phyloP scores from a whole-genome alignment of 2,797 vertebrate species.

The Gambusia yucatana region DNA sequence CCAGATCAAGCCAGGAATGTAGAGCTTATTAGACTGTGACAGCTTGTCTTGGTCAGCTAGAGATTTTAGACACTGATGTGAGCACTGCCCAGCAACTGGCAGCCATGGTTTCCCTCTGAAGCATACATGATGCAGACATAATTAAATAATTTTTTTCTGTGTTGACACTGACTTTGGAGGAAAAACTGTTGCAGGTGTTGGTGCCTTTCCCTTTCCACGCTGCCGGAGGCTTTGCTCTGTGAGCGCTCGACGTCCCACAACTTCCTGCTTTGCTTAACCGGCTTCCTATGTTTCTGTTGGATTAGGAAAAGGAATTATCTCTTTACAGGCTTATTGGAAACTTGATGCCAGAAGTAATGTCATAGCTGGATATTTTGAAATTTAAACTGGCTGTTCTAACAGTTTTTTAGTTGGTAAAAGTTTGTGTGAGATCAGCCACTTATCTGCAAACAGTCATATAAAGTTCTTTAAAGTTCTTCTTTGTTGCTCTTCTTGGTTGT shows the following conservation, averaged over 20 bases:
- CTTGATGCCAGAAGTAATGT: slow-evolving; percentile 34
- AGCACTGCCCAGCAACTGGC: slow-evolving; percentile 65
- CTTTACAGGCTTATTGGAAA: slow-evolving; percentile 47
- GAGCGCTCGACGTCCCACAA: slow-evolving; percentile 37
- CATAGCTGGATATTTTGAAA: slow-evolving; percentile 11
- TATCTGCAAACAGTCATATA: neutral
- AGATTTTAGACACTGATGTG: slow-evolving; percentile 59
- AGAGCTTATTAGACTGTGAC: slow-evolving; percentile 72
- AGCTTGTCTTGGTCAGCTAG: slow-evolving; percentile 65
- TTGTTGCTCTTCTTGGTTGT: neutral
- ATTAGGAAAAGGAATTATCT: slow-evolving; percentile 57
- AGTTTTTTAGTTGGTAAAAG: neutral
- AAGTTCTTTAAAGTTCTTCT: neutral
- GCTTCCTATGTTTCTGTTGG: slow-evolving; percentile 66
- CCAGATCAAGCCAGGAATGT: slow-evolving; percentile 67
- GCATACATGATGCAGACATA: slow-evolving; percentile 21
- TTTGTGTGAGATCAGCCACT: neutral
- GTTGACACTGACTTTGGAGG: slow-evolving; percentile 13
- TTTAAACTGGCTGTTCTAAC: neutral
- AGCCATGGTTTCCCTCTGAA: slow-evolving; percentile 30
- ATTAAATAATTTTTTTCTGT: slow-evolving; percentile 15
- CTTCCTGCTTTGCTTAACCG: slow-evolving; percentile 72
- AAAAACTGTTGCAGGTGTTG: slow-evolving; percentile 9
- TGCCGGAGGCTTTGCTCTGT: slow-evolving; percentile 27
- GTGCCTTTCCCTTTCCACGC: slow-evolving; percentile 50